A percentile compares a stretch with the other conserved stretches of the same genome.
These are phyloP conservation scores for Menidia menidia DNA, from an alignment of 2,797 vertebrate genomes.

Conservation along the genomic window DNA sequence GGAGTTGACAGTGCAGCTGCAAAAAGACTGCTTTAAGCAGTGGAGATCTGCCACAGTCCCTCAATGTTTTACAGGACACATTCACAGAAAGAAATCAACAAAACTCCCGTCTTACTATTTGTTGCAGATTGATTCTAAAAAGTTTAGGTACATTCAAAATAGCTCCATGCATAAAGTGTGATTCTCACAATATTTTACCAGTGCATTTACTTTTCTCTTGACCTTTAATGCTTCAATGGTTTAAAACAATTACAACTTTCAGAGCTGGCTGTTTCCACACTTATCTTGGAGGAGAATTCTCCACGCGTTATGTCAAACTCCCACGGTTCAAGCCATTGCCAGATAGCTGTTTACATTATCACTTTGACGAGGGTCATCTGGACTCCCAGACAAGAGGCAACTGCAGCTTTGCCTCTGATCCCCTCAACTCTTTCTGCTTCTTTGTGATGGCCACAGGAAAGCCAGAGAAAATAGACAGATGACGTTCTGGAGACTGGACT, in stretches of 20 bases:
- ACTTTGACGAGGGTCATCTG: constrained; percentile 77
- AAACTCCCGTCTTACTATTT: constrained; percentile 5
- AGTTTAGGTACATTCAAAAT: constrained; percentile 17
- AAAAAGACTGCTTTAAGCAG: constrained; percentile 49
- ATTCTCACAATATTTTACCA: constrained; percentile 12
- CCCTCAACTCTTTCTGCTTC: constrained; percentile 65
- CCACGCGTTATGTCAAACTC: constrained; percentile 66
- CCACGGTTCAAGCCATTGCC: constrained; percentile 65
- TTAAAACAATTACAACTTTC: constrained; percentile 54
- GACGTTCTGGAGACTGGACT: constrained; percentile 59
- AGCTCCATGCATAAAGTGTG: constrained; percentile 16
- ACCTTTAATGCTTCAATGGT: constrained; percentile 5
- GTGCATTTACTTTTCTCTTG: constrained; percentile 33
- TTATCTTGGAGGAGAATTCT: constrained; percentile 56
- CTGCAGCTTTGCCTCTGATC: constrained; percentile 75
- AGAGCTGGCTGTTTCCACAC: constrained; percentile 30
- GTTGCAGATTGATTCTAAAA: neutral
- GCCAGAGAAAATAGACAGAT: constrained; percentile 57
- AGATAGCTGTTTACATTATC: constrained; percentile 77
- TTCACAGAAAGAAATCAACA: neutral
- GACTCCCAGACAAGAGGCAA: constrained; percentile 64
- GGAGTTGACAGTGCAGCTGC: constrained; percentile 63
- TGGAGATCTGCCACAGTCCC: constrained; percentile 32
- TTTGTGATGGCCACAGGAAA: constrained; percentile 70
- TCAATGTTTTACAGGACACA: neutral